phyloP scores from a whole-genome alignment of 2,888 invertebrate species.

The Ectemnius lituratus region DNA sequence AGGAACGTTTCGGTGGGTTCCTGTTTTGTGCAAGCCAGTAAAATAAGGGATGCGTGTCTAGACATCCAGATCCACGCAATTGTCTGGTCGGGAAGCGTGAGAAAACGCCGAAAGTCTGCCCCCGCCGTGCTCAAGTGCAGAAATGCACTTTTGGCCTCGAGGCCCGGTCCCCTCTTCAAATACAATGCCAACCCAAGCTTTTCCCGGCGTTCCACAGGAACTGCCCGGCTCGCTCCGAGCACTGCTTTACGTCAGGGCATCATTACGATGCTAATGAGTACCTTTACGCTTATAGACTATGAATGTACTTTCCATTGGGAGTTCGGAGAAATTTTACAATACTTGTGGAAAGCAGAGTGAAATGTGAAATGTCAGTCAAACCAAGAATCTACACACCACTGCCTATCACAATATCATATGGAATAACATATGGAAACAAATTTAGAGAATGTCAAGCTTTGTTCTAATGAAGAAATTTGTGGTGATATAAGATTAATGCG shows the following conservation, averaged over 20 bases:
- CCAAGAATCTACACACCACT: no score
- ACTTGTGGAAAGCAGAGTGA: no score
- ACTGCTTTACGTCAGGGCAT: not conserved
- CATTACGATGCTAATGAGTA: no score
- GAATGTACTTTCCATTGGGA: no score
- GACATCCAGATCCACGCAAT: constrained; percentile 75
- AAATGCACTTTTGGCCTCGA: constrained; percentile 39
- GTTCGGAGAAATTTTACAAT: no score
- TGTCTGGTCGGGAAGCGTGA: constrained; percentile 69
- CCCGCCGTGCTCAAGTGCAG: constrained; percentile 50
- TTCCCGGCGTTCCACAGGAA: constrained; percentile 21
- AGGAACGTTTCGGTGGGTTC: constrained; percentile 23
- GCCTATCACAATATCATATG: no score
- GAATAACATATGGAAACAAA: no score
- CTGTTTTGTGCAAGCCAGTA: constrained; percentile 37
- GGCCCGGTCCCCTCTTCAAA: constrained; percentile 39
- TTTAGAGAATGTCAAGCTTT: no score
- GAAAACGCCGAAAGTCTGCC: constrained; percentile 59
- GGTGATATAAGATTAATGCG: no score
- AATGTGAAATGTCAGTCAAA: no score
- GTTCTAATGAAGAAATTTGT: no score
- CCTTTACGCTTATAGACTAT: no score
- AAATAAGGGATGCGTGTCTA: constrained; percentile 70
- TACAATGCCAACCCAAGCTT: constrained; percentile 38
- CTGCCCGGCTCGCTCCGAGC: not conserved